Percentiles rank a stretch among this genome's conserved stretches.
phyloP scores from a whole-genome alignment of 2,113 vertebrate genomes.

The Albula glossodonta region DNA sequence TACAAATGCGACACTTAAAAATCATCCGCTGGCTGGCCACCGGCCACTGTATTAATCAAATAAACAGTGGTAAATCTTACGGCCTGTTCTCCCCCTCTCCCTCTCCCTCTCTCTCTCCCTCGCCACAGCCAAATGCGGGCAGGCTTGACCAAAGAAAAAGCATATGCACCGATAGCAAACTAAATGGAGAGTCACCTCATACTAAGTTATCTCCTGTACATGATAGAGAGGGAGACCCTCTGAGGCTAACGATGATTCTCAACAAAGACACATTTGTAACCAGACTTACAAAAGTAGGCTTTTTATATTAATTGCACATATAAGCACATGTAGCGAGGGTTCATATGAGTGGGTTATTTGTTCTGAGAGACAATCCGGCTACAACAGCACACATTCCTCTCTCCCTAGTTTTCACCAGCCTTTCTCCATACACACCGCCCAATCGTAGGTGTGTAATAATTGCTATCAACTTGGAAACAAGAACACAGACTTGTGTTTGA shows the following conservation, averaged over 20 bases:
- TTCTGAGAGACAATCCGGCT: background rate
- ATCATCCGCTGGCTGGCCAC: slow-evolving; percentile 32
- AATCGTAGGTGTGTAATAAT: slow-evolving; percentile 59
- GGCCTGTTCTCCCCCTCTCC: background rate
- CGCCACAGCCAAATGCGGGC: slow-evolving; percentile 28
- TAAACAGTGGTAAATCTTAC: slow-evolving; percentile 51
- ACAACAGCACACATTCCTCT: too few species aligned
- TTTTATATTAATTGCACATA: background rate
- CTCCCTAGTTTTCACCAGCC: background rate
- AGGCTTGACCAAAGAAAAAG: background rate
- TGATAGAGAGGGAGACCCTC: background rate
- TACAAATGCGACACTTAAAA: slow-evolving; percentile 41
- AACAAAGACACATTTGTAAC: background rate
- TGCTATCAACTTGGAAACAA: slow-evolving; percentile 54
- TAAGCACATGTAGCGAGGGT: background rate
- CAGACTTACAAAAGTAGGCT: background rate
- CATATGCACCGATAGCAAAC: background rate
- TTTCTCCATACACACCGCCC: slow-evolving; percentile 40
- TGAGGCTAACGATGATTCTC: background rate
- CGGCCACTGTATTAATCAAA: slow-evolving; percentile 51
- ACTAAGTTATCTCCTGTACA: background rate
- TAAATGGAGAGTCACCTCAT: background rate
- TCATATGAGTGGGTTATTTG: background rate
- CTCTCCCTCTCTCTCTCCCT: background rate
- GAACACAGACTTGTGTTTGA: background rate